Evolutionary conservation across 2,888 invertebrate species (phyloP).

Genomic region (Eristalinus aeneus): DNA sequence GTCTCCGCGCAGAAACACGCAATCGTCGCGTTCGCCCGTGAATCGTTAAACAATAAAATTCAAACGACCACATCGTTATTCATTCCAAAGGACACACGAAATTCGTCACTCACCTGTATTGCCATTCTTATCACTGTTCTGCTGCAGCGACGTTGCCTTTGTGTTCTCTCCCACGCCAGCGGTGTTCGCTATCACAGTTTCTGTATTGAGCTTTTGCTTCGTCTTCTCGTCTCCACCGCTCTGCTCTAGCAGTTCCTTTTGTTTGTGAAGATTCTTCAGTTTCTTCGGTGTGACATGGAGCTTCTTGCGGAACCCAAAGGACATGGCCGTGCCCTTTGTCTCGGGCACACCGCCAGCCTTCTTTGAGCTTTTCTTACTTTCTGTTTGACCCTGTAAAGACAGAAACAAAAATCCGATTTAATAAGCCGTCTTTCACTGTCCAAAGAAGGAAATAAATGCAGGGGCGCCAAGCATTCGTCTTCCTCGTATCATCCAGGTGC

Average conservation of each 20-base stretch:
- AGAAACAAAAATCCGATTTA: slow-evolving; percentile 13
- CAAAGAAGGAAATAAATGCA: slow-evolving; percentile 19
- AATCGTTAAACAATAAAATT: slow-evolving; percentile 14
- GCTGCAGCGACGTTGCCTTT: slow-evolving; percentile 60
- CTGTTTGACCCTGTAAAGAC: slow-evolving; percentile 79
- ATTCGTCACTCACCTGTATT: slow-evolving; percentile 77
- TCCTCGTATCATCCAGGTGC: slow-evolving; percentile 5
- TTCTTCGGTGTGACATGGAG: slow-evolving; percentile 82
- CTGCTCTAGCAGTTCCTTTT: slow-evolving; percentile 66
- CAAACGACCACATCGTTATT: slow-evolving; percentile 14
- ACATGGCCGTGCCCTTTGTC: slow-evolving; percentile 87
- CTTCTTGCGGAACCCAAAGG: slow-evolving; percentile 91
- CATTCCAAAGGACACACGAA: neutral
- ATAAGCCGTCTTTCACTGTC: neutral
- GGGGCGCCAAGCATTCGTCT: neutral
- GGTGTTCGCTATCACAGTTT: slow-evolving; percentile 73
- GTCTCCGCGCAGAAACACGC: slow-evolving; percentile 26
- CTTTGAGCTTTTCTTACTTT: slow-evolving; percentile 79
- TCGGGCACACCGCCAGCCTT: slow-evolving; percentile 75
- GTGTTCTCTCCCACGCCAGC: slow-evolving; percentile 54
- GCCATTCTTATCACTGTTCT: slow-evolving; percentile 78
- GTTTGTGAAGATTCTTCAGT: slow-evolving; percentile 73
- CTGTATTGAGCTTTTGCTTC: slow-evolving; percentile 52
- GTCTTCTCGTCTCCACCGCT: slow-evolving; percentile 70
- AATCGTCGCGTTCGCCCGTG: slow-evolving; percentile 26